Conservation (phyloP, 2,113 vertebrate genomes). For the Anarrhichthys ocellatus region DNA sequence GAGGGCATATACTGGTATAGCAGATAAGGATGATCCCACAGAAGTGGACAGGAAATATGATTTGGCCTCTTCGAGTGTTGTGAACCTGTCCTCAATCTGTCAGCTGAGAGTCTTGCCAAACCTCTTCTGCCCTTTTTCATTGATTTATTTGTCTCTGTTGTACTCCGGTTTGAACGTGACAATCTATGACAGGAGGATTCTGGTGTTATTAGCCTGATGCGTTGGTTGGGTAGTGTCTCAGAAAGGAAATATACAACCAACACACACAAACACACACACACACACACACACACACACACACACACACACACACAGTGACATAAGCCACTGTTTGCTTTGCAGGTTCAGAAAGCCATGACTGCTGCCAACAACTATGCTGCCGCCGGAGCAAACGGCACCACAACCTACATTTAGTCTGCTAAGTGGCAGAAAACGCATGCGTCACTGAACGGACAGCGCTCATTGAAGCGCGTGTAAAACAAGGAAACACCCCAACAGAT, state of each 20-base stretch:
- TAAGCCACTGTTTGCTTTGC: background rate
- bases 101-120: constrained; percentile 39
- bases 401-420: background rate
- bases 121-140: constrained; percentile 30
- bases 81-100: constrained; percentile 68
- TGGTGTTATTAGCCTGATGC: constrained; percentile 25
- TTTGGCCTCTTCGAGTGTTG: constrained; percentile 40
- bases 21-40: constrained; percentile 59
- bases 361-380: constrained; percentile 6
- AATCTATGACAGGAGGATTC: constrained; percentile 49
- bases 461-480: background rate
- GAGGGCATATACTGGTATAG: constrained; percentile 17
- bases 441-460: background rate
- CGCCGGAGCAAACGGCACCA: background rate
- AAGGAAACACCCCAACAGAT: constrained; percentile 18
- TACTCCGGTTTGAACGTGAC: constrained; percentile 54
- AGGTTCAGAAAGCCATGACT: constrained; percentile 6
- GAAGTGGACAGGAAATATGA: constrained; percentile 47
- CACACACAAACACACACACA: background rate
- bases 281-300: too few species aligned
- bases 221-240: constrained; percentile 23
- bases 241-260: constrained; percentile 38
- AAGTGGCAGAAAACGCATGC: constrained; percentile 11
- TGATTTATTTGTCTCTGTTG: constrained; percentile 49
- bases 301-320: too few species aligned